Percentiles rank a stretch among this genome's conserved stretches.
These are phyloP conservation scores for Proctacanthus coquilletti DNA, from an alignment of 1,140 invertebrate species.

Conservation along the genomic window DNA sequence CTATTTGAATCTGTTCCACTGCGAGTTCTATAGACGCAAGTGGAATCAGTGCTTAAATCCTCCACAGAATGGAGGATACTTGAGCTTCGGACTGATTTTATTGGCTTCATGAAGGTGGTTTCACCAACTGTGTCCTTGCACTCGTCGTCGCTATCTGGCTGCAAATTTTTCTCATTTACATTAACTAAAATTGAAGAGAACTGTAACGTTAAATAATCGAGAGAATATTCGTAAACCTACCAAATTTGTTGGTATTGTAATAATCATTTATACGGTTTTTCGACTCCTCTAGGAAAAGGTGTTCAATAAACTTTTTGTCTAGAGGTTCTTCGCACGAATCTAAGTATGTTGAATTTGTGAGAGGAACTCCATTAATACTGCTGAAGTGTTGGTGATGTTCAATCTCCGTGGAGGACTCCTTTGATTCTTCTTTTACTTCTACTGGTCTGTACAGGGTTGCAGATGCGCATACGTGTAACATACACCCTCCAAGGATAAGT, in stretches of 20 bases:
- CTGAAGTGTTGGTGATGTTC: constrained; percentile 15
- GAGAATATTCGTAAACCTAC: constrained; percentile 17
- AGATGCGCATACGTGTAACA: constrained; percentile 58
- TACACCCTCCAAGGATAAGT: constrained; percentile 55
- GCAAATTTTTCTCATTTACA: too few relatives aligned
- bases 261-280: constrained; percentile 26
- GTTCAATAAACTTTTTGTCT: constrained; percentile 26
- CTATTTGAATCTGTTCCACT: constrained; percentile 28
- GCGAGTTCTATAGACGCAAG: constrained; percentile 50
- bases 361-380: constrained; percentile 14
- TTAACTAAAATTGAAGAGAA: background rate
- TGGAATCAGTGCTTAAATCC: constrained; percentile 55
- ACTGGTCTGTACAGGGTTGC: constrained; percentile 51
- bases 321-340: constrained; percentile 19
- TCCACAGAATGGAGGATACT: constrained; percentile 55
- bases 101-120: constrained; percentile 35
- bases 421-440: constrained; percentile 21
- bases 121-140: constrained; percentile 41
- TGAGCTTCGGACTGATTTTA: constrained; percentile 44
- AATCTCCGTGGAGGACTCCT: constrained; percentile 20
- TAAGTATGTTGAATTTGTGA: constrained; percentile 26
- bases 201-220: too few relatives aligned
- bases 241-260: constrained; percentile 15
- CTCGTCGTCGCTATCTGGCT: constrained; percentile 39
- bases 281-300: constrained; percentile 25